phyloP scores from a whole-genome alignment of 2,797 vertebrate genomes.

The Triplophysa bombifrons region DNA sequence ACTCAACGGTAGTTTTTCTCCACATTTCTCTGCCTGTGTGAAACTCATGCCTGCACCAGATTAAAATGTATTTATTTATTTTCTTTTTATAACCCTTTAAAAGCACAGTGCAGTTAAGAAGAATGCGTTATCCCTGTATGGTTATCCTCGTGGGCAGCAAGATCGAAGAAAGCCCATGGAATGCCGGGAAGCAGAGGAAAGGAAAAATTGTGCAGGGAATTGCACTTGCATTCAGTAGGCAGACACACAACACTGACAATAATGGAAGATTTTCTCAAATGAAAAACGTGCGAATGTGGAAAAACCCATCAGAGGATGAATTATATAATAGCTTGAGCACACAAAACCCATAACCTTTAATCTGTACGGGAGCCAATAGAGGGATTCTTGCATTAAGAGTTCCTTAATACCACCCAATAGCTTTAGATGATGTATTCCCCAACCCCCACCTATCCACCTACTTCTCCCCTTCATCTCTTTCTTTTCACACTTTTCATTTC shows the following conservation, averaged over 20 bases:
- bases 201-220: slow-evolving; percentile 17
- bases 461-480: not conserved
- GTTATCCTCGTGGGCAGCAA: slow-evolving; percentile 18
- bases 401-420: slow-evolving; percentile 72
- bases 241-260: slow-evolving; percentile 57
- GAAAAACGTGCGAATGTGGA: slow-evolving; percentile 67
- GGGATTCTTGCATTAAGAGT: slow-evolving; percentile 72
- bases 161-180: slow-evolving; percentile 5
- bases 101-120: slow-evolving; percentile 8
- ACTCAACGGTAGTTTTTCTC: not conserved
- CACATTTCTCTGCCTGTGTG: slow-evolving; percentile 4
- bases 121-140: slow-evolving; percentile 3
- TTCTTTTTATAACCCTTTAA: slow-evolving; percentile 1
- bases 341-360: slow-evolving; percentile 71
- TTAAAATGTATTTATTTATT: not conserved
- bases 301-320: slow-evolving; percentile 76
- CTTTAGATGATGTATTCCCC: slow-evolving; percentile 69
- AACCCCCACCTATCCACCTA: slow-evolving; percentile 59
- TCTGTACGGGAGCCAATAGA: slow-evolving; percentile 68
- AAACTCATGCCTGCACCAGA: slow-evolving; percentile 17
- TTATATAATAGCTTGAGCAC: slow-evolving; percentile 75
- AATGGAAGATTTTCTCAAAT: slow-evolving; percentile 65
- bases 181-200: slow-evolving; percentile 1
- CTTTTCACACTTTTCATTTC: slow-evolving; percentile 38
- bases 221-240: slow-evolving; percentile 62